Evolutionary conservation across 2,888 invertebrate species (phyloP).

Genomic region (Brachyopa scutellaris): DNA sequence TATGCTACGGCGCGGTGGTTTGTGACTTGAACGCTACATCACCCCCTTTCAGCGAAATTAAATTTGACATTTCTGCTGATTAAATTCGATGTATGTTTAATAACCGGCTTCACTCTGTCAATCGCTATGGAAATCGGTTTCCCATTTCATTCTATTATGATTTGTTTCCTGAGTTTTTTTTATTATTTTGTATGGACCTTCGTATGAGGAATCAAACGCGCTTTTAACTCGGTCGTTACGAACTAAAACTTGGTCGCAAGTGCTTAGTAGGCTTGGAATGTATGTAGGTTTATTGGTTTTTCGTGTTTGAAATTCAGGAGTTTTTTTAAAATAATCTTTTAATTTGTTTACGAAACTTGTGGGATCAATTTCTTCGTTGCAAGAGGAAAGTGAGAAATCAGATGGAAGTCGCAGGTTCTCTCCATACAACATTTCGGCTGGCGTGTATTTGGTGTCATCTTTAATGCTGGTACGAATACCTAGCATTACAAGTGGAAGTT

Average conservation of each 20-base stretch:
- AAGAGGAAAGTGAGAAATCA: background rate
- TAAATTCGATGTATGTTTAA: too few species aligned
- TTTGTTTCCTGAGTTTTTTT: background rate
- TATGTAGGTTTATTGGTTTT: background rate
- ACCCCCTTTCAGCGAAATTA: too few species aligned
- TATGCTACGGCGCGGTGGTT: too few species aligned
- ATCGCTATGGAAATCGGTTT: background rate
- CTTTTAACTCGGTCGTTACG: background rate
- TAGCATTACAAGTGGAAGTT: conserved; percentile 14
- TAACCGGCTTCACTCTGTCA: background rate
- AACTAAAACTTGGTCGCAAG: background rate
- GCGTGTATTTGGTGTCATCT: conserved; percentile 17
- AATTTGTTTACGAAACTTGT: background rate
- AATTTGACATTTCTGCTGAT: too few species aligned
- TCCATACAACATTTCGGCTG: conserved; percentile 9
- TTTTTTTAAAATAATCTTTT: background rate
- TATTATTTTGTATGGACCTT: background rate
- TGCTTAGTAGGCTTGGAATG: background rate
- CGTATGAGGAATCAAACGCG: background rate
- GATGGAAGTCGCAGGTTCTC: conserved; percentile 1
- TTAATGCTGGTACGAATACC: conserved; percentile 11
- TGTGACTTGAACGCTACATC: too few species aligned
- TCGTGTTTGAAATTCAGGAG: background rate
- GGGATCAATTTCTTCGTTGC: background rate
- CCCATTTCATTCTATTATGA: background rate